Evolutionary conservation across 1,140 invertebrate species (phyloP), one percentile per base, ranked within the genome.

Genomic region (Palaemon carinicauda): DNA sequence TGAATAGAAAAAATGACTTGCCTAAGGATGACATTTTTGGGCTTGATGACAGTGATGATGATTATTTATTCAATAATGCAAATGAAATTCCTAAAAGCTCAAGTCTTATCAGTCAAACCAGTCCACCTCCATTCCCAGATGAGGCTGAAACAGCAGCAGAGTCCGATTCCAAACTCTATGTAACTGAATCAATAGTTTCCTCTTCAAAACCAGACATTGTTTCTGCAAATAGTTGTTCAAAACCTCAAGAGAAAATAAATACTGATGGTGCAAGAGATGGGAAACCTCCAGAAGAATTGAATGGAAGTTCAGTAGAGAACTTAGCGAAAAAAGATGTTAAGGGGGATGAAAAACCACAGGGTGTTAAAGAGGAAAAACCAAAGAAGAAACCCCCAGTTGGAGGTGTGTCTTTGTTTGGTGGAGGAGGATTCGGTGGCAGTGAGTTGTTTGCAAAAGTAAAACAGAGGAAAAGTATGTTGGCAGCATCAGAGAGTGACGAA

Each of bases 381-480:
- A 73, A 53, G 54, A 85, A 86, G 60, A 88, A 88, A 54, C 82
- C 82, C 14, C 88, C 83, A 31, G 31, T 82, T 52, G 88, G 88
- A 21, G 88, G 82, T 65, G 88, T 88, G 17, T 88, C 88, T 41
- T 60, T 88, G 71, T 88, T 88, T 69, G 83, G 88, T 3, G 41
- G 78, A n/a, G 77, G 84, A 15, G 56, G 71, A 0, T 24, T 79
- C 4, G 83, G 88, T 50, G 79, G 79, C 4, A 82, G 29, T 24
- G 88, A 88, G 51, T 51, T 88, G 4, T 69, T 88, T 27, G 83
- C 83, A 5, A 88, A 86, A 31, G 82, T 88, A 10, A 75, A 79
- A 7, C 83, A 86, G 54, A 85, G 88, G 21, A 85, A 86, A 60
- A 82, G 69, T 41, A 85, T 80, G 52, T 31, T 88, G 53, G 83